Percentiles rank a stretch among this genome's conserved stretches.
Evolutionary conservation across 2,113 vertebrate genomes (phyloP).

Genomic region (Brachyhypopomus occidentalis): DNA sequence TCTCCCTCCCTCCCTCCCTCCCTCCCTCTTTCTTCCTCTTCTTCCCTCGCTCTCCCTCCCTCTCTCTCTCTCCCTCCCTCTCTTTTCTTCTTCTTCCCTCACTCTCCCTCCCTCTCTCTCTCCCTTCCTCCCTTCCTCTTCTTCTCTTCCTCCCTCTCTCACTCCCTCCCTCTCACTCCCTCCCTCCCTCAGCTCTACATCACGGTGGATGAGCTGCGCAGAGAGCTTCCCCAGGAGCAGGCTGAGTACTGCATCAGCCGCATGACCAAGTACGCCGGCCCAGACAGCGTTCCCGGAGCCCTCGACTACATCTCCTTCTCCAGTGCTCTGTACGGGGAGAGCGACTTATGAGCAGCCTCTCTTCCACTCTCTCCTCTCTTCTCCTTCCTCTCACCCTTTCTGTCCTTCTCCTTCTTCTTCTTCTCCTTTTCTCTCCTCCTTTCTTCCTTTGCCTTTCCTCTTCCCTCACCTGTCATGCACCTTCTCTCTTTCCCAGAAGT

Average conservation of each 20-base stretch:
- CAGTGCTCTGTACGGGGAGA: slow-evolving; percentile 89
- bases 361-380: slow-evolving; percentile 52
- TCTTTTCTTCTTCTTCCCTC: too few relatives aligned
- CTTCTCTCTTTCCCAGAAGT: slow-evolving; percentile 33
- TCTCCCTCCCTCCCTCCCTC: too few relatives aligned
- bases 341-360: slow-evolving; percentile 82
- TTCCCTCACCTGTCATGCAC: neutral
- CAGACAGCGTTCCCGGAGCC: slow-evolving; percentile 71
- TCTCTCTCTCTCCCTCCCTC: neutral
- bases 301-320: slow-evolving; percentile 94
- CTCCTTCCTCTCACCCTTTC: slow-evolving; percentile 14
- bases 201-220: slow-evolving; percentile 84
- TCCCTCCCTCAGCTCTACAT: slow-evolving; percentile 75
- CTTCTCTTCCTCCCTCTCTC: neutral
- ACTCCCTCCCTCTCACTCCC: neutral
- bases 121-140: neutral
- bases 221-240: slow-evolving; percentile 86
- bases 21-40: neutral
- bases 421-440: neutral
- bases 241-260: slow-evolving; percentile 90
- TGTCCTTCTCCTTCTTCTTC: neutral
- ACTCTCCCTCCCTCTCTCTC: neutral
- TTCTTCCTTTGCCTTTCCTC: neutral
- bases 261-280: slow-evolving; percentile 83
- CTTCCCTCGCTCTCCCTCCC: neutral